Evolutionary conservation across 2,888 invertebrate species (phyloP), one percentile per base, ranked within the genome.

Genomic region (Eristalis arbustorum): DNA sequence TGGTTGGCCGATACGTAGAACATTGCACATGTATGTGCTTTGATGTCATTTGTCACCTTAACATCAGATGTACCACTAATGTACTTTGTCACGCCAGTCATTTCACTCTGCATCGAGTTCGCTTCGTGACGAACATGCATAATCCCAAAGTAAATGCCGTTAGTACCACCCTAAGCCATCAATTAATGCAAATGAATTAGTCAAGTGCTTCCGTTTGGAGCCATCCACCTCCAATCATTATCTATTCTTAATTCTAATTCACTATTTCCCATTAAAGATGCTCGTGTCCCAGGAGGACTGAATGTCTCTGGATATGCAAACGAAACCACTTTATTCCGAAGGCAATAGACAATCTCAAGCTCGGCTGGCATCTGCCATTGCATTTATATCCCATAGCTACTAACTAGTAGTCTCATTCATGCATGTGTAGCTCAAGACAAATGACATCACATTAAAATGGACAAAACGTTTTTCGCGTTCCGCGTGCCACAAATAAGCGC

Each of bases 391-490:
- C 69, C 67, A 71, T 8, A 49, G 11, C 42, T 59, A 59, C 64
- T 59, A 18, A 3, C 34, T 18, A 57, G 8, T 49, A 49, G 49
- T 18, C 8, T 49, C 49, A 8, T 6, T 49, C n/a, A 3, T 49
- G 49, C 49, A 49, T 18, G n/a, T 49, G 49, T 49, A 18, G 49
- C 18, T 49, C 8, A 79, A 78, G 14, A 85, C 72, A 87, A 84
- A 88, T 88, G 81, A 71, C 76, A 56, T 31, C 80, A 25, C 82
- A 88, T 87, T 87, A 87, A 87, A 14, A 74, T 61, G 42, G 89
- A 91, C 91, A 91, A 91, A 91, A 90, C 90, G 91, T 78, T 90
- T 84, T 74, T 81, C 78, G 78, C 81, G 78, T 85, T 85, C 76
- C 77, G 82, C 80, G 83, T 63, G 81, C 82, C 81, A 81, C 63